A percentile compares a stretch with the other conserved stretches of the same genome.
Evolutionary conservation across 2,113 vertebrate genomes (phyloP).

Genomic region (Guaruba guarouba): DNA sequence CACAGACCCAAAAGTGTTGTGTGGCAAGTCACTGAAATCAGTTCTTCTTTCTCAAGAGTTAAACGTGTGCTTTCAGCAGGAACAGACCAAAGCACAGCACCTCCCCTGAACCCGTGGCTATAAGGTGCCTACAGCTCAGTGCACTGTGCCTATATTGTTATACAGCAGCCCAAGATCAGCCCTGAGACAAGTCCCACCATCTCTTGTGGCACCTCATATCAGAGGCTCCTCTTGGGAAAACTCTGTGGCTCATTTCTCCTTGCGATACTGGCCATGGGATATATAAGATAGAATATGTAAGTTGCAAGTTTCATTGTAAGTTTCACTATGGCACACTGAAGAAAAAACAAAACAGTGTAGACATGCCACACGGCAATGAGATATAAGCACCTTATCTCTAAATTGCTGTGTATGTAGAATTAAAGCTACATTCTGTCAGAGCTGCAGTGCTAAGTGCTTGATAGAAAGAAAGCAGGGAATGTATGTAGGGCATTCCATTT

Average conservation of each 20-base stretch:
- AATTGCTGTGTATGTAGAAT: background rate
- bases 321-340: background rate
- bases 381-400: background rate
- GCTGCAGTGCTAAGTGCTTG: background rate
- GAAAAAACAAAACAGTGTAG: background rate
- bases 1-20: background rate
- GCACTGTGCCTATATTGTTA: background rate
- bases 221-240: background rate
- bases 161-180: background rate
- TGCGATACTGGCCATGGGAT: background rate
- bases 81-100: background rate
- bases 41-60: background rate
- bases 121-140: background rate
- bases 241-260: background rate
- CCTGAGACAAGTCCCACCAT: background rate
- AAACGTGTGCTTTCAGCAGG: background rate
- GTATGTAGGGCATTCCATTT: background rate
- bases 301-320: background rate
- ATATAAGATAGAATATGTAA: accelerated
- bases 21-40: background rate
- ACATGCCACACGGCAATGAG: background rate
- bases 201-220: background rate
- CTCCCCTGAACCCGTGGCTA: background rate
- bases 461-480: background rate
- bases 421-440: background rate